phyloP scores from a whole-genome alignment of 1,140 invertebrate genomes.

The Drosophila rufa region DNA sequence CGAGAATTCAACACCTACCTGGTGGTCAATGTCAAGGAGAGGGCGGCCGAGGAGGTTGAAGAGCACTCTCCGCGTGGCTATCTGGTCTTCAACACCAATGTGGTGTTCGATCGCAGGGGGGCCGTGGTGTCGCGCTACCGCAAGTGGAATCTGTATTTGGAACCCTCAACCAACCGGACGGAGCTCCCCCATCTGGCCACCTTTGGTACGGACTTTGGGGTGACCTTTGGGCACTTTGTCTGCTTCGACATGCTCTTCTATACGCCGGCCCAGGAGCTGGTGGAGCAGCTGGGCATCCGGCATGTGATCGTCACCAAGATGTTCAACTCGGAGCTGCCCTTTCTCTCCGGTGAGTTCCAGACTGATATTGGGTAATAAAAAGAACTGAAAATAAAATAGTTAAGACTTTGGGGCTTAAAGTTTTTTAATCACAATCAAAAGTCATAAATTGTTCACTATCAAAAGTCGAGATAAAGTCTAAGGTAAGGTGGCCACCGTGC shows the following conservation, averaged over 20 bases:
- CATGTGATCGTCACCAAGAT: conserved; percentile 90
- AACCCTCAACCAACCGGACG: conserved; percentile 61
- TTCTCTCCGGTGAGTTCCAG: conserved; percentile 87
- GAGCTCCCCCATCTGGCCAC: conserved; percentile 85
- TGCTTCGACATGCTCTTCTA: conserved; percentile 92
- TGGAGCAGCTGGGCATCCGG: conserved; percentile 85
- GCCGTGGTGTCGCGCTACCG: conserved; percentile 88
- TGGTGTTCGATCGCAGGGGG: conserved; percentile 89
- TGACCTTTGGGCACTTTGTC: conserved; percentile 91
- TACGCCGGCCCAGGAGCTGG: conserved; percentile 86
- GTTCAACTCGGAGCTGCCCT: conserved; percentile 91
- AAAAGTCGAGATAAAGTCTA: background rate
- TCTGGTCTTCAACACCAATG: conserved; percentile 89
- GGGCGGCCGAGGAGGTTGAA: conserved; percentile 69
- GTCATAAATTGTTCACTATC: background rate
- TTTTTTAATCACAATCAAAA: background rate
- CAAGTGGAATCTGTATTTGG: conserved; percentile 90
- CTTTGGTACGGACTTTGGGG: conserved; percentile 93
- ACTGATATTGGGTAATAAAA: background rate
- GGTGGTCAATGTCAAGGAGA: conserved; percentile 91
- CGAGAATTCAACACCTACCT: conserved; percentile 85
- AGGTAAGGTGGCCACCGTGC: background rate
- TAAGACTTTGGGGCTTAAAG: no score
- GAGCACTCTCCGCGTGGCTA: conserved; percentile 71
- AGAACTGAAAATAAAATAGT: no score